phyloP scores from a whole-genome alignment of 2,888 invertebrate species.

The Thalpophila matura region DNA sequence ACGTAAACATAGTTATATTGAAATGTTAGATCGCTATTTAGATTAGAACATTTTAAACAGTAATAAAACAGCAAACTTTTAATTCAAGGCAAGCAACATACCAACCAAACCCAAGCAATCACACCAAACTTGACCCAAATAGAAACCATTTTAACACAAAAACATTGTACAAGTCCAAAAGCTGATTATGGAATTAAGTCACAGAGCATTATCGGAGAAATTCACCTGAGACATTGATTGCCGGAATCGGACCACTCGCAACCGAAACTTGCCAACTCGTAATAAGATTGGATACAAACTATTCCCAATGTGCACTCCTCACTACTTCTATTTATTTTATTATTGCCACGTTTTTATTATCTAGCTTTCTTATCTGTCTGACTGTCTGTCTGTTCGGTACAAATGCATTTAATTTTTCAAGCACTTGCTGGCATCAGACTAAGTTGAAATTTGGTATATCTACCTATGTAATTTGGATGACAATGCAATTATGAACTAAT shows the following conservation, averaged over 20 bases:
- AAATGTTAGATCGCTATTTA: conserved; percentile 24
- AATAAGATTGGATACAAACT: conserved; percentile 72
- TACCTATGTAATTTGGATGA: too few species aligned
- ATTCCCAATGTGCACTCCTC: conserved; percentile 52
- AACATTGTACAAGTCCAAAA: conserved; percentile 30
- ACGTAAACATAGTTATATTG: conserved; percentile 19
- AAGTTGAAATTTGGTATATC: too few species aligned
- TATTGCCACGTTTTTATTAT: too few species aligned
- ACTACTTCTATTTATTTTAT: conserved; percentile 36
- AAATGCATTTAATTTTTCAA: too few species aligned
- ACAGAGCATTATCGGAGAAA: conserved; percentile 63
- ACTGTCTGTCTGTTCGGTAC: too few species aligned
- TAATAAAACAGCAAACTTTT: conserved; percentile 7
- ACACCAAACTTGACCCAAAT: background rate
- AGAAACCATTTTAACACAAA: conserved; percentile 1
- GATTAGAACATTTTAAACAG: conserved; percentile 23
- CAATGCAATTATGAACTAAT: too few species aligned
- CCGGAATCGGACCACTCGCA: conserved; percentile 59
- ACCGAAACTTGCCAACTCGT: conserved; percentile 71
- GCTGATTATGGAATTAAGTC: conserved; percentile 60
- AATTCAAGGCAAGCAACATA: background rate
- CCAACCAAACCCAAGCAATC: background rate
- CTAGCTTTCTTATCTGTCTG: too few species aligned
- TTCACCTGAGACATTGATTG: conserved; percentile 63
- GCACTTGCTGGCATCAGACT: too few species aligned